phyloP scores from a whole-genome alignment of 2,888 invertebrate genomes.

The Neoitamus cyanurus region DNA sequence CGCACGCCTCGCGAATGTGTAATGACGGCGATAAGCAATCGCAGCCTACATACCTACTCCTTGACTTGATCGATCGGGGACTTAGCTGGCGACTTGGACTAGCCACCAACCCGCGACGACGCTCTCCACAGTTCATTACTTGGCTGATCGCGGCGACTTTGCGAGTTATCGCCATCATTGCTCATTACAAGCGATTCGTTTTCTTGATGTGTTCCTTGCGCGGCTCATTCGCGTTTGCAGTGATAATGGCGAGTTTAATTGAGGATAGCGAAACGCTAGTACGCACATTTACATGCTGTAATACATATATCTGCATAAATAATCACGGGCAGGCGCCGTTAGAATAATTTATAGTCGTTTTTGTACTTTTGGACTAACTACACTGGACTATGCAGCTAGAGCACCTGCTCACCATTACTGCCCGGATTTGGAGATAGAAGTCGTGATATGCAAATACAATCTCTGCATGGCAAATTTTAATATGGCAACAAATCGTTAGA shows the following conservation, averaged over 20 bases:
- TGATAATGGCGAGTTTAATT: conserved; percentile 23
- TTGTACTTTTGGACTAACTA: background rate
- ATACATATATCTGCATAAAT: conserved; percentile 14
- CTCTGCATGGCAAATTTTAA: background rate
- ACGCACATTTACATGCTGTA: background rate
- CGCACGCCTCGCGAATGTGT: background rate
- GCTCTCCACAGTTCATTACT: background rate
- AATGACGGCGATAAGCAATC: conserved; percentile 4
- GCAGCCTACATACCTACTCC: background rate
- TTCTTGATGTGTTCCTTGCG: background rate
- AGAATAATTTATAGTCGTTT: conserved; percentile 2
- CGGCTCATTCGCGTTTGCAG: background rate
- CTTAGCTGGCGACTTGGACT: background rate
- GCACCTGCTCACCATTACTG: background rate
- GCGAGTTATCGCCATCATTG: conserved; percentile 16
- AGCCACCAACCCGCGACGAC: background rate
- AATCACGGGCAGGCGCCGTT: conserved; percentile 1
- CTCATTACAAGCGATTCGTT: conserved; percentile 16
- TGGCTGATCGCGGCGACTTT: background rate
- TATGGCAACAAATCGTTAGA: background rate
- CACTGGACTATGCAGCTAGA: background rate
- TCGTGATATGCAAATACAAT: background rate
- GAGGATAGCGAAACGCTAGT: conserved; percentile 10
- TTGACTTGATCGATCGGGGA: background rate
- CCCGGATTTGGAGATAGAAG: background rate